Evolutionary conservation across 1,140 invertebrate species (phyloP), one percentile per base, ranked within the genome.

Genomic region (Stenopsyche tienmushanensis): DNA sequence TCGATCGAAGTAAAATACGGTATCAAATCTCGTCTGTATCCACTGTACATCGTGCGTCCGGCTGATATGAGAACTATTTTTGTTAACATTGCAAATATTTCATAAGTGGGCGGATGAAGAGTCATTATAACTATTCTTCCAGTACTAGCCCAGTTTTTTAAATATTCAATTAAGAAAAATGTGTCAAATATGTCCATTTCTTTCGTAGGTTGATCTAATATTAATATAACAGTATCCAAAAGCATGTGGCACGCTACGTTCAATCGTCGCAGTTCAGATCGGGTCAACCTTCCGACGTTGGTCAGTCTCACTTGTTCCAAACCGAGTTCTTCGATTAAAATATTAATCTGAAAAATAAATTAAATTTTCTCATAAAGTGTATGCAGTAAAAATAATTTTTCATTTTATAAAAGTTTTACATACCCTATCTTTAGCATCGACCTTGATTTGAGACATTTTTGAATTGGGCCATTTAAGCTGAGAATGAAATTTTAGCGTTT

Each of bases 121-220:
- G 94, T 96, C 74, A 97, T 83, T n/a, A 97, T 86, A 0, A 96
- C 92, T 45, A 95, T 90, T 69, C 92, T 82, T 0, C 90, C 89
- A 18, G 90, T 85, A 50, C 85, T 86, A 0, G 93, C 93, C 95
- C 95, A 97, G 74, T 96, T 93, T 54, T 94, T 86, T 39, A 97
- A 78, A 77, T 96, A 97, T 75, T 97, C 95, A 21, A 97, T 88
- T 13, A 97, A 77, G 75, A 97, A 97, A 78, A 97, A 97, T 0
- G 93, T 94, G 73, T 98, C 95, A 69, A 97, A 97, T 60, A 97
- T 96, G 71, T 98, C 95, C 88, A 98, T 93, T 50, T 93, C 92
- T 72, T 88, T 87, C 0, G 93, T 94, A 1, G 94, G 92, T 76
- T 94, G 90, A 74, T 97, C 94, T 21, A 97, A 78, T 1, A 94